Evolutionary conservation across 2,113 vertebrate genomes (phyloP).

Genomic region (Peucedramus taeniatus): DNA sequence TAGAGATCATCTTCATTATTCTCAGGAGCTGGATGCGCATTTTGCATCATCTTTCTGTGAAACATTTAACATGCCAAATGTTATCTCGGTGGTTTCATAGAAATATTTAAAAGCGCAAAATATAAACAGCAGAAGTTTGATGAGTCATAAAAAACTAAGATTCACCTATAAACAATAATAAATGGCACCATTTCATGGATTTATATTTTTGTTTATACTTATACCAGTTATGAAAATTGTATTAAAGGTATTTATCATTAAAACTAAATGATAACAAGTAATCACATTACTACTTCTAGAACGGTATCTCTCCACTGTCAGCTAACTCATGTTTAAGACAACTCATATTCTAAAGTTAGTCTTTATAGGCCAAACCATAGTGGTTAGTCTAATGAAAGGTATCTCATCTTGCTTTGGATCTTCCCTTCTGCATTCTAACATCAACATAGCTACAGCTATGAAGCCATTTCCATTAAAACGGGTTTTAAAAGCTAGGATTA

Average conservation of each 20-base stretch:
- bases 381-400: not conserved
- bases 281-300: not conserved
- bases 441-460: not conserved
- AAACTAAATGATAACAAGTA: not conserved
- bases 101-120: not conserved
- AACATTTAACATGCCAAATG: not conserved
- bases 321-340: not conserved
- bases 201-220: not conserved
- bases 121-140: not conserved
- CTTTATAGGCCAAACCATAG: not conserved
- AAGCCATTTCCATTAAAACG: not conserved
- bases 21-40: constrained; percentile 81
- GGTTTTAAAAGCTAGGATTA: not conserved
- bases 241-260: not conserved
- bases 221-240: not conserved
- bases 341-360: not conserved
- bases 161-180: not conserved
- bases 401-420: not conserved
- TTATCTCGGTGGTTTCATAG: not conserved
- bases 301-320: not conserved
- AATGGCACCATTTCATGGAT: not conserved
- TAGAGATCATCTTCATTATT: constrained; percentile 93
- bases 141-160: not conserved
- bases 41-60: constrained; percentile 83
- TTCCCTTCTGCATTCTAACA: not conserved